Percentiles rank a stretch among this genome's conserved stretches.
Conservation (phyloP, 2,888 invertebrate species). For the Crossocerus cetratus region DNA sequence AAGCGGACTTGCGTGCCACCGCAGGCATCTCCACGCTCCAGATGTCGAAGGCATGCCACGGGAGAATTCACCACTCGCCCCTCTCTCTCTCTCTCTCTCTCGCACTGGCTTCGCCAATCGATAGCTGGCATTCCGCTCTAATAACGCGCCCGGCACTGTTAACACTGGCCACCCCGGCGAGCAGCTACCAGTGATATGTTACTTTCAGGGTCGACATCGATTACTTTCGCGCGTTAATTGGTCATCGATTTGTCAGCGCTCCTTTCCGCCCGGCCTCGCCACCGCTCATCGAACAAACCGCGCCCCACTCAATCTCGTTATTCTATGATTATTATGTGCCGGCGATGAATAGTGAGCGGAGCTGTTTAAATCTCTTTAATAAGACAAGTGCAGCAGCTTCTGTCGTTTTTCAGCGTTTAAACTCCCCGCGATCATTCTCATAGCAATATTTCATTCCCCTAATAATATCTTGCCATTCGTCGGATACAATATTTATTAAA, state of each 20-base stretch:
- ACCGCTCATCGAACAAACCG: constrained; percentile 1
- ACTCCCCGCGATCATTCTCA: constrained; percentile 41
- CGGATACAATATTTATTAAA: no score
- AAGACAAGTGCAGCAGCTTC: no score
- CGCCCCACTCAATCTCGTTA: constrained; percentile 21
- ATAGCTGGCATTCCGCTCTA: constrained; percentile 44
- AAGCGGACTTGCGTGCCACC: constrained; percentile 57
- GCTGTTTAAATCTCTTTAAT: no score
- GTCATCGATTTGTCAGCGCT: constrained; percentile 1
- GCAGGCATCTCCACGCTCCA: constrained; percentile 59
- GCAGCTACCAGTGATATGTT: background rate
- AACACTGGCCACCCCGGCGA: constrained; percentile 6
- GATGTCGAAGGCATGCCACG: constrained; percentile 56
- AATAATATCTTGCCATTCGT: no score
- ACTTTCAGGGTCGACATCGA: constrained; percentile 7
- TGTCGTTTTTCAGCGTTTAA: no score
- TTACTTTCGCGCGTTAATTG: constrained; percentile 5
- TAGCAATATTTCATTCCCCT: constrained; percentile 47
- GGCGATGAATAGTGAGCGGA: constrained; percentile 37
- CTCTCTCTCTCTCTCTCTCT: constrained; percentile 13
- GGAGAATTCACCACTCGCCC: constrained; percentile 42
- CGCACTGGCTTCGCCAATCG: constrained; percentile 37
- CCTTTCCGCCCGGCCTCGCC: background rate
- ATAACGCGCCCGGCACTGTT: constrained; percentile 35
- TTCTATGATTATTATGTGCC: background rate